Base-by-base conservation (phyloP, 2,888 invertebrate genomes). In the Pammene fasciana region DNA sequence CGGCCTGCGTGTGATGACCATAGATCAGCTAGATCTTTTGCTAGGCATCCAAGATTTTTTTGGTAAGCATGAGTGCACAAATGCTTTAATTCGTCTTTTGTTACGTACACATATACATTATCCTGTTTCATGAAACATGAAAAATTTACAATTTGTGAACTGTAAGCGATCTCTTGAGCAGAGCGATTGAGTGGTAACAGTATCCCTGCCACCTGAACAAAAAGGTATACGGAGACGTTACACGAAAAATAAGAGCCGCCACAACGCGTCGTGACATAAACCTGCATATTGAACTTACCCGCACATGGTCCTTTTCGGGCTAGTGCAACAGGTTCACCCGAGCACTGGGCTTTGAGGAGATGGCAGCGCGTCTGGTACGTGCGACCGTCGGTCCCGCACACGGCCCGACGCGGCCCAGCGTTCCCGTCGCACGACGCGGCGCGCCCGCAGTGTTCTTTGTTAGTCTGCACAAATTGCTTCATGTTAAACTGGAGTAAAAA, bases 351-450 rank as follows among this genome's bases (percentile, higher is more conserved):
- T 75, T 94, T 93, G 79, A 96, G 93, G 74, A 98, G 93, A 75
- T 96, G 96, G 83, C 98, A 98, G 73, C 95, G 94, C 72, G 96
- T 95, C 54, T 95, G 93, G 90, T 98, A 98, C 36, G 97, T 97
- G 74, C 95, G 93, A 14, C 96, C 96, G 84, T 98, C 97, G 36
- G 95, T 94, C 54, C 96, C 97, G 83, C 97, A 97, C 54, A 97
- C 95, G 0, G 95, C 94, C 48, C 93, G 86, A 66, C 88, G 86
- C 57, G 85, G 72, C 7, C 81, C 82, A 0, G 77, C 72, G 67
- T 80, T 86, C n/a, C 82, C 75, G 71, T 91, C 90, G 78, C 94
- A 94, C 14, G 90, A 82, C 14, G 87, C 78, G 56, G 89, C 83
- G 26, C 88, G 88, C 5, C 82, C 77, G 75, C 93, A 93, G 4